These are phyloP conservation scores for Neocloeon triangulifer DNA, from an alignment of 1,140 invertebrate species.

Conservation along the genomic window DNA sequence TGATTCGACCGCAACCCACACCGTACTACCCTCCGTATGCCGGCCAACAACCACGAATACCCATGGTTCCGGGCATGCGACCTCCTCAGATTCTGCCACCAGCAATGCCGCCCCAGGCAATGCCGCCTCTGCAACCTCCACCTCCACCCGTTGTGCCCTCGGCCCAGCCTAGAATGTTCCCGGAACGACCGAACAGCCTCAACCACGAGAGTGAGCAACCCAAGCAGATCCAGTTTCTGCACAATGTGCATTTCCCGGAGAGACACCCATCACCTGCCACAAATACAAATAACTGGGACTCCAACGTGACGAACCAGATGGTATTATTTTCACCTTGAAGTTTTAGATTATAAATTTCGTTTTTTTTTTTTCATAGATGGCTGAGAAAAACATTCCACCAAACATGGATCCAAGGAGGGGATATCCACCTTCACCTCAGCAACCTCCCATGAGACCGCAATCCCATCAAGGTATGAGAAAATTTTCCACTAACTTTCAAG, in stretches of 20 bases:
- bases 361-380: neutral
- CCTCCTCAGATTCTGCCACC: neutral
- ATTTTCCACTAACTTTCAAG: too few species aligned
- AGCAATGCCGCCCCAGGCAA: constrained; percentile 4
- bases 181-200: constrained; percentile 5
- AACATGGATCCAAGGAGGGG: too few species aligned
- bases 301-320: neutral
- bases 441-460: too few species aligned
- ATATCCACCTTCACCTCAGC: too few species aligned
- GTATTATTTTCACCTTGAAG: neutral
- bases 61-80: neutral
- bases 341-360: neutral
- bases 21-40: neutral
- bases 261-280: constrained; percentile 6
- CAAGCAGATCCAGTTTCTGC: constrained; percentile 24
- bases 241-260: constrained; percentile 26
- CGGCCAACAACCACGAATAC: neutral
- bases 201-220: too few species aligned
- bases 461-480: too few species aligned
- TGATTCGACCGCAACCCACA: too few species aligned
- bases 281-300: neutral
- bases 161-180: constrained; percentile 1
- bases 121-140: constrained; percentile 14
- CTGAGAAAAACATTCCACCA: too few species aligned
- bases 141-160: constrained; percentile 8